Evolutionary conservation across 1,140 invertebrate species (phyloP).

Genomic region (Drosophila persimilis): DNA sequence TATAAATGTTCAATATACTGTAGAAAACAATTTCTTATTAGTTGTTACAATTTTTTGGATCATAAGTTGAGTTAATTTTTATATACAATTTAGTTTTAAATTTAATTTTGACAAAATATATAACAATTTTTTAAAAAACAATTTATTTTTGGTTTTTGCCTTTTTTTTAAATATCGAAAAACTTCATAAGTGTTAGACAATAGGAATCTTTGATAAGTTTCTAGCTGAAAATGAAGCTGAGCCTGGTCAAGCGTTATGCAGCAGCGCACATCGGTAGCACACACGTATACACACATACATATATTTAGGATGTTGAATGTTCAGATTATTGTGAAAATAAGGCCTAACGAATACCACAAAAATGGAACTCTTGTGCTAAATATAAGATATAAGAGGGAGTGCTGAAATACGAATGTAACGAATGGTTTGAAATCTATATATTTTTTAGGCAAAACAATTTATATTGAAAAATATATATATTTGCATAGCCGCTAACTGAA

Average conservation of each 20-base stretch:
- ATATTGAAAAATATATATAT: slow-evolving; percentile 41
- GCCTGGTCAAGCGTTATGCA: background rate
- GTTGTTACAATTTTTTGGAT: slow-evolving; percentile 35
- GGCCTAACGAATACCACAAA: slow-evolving; percentile 63
- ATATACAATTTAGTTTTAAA: slow-evolving; percentile 66
- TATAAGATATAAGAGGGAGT: slow-evolving; percentile 38
- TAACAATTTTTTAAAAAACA: slow-evolving; percentile 69
- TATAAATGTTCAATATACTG: slow-evolving; percentile 40
- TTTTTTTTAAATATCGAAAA: slow-evolving; percentile 3
- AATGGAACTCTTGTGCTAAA: slow-evolving; percentile 68
- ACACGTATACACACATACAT: background rate
- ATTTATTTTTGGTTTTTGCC: slow-evolving; percentile 7
- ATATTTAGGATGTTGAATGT: slow-evolving; percentile 26
- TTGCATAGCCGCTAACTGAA: slow-evolving; percentile 67
- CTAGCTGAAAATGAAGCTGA: slow-evolving; percentile 6
- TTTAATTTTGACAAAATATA: slow-evolving; percentile 75
- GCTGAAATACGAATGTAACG: slow-evolving; percentile 67
- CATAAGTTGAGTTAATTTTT: slow-evolving; percentile 51
- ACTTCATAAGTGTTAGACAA: slow-evolving; percentile 40
- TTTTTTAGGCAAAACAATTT: slow-evolving; percentile 39
- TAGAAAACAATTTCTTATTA: slow-evolving; percentile 57
- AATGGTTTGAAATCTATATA: slow-evolving; percentile 63
- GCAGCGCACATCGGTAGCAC: background rate
- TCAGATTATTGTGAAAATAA: slow-evolving; percentile 51
- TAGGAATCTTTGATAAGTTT: slow-evolving; percentile 20